Evolutionary conservation across 1,140 invertebrate species (phyloP), one percentile per base, ranked within the genome.

Genomic region (Asbolus verrucosus): DNA sequence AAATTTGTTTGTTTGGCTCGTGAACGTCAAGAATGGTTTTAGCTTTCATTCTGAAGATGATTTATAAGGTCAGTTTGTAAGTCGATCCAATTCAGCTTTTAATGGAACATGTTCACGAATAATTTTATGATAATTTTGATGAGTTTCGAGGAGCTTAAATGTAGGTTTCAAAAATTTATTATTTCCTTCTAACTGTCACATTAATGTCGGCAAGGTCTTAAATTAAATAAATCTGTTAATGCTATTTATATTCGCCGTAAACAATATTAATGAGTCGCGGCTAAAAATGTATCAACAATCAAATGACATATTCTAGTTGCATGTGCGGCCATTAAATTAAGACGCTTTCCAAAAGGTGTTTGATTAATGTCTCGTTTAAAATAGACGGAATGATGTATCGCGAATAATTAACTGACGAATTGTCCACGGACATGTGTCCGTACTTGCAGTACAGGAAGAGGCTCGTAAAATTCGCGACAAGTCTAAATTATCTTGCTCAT

Each of bases 141-240:
- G 19, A 54, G 6, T 27, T 54, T 54, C 14, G 6, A 27, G 6
- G 16, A 50, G n/a, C 6, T 9, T 54, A 54, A 54, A 54, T 16
- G 19, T 54, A 11, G 1, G 19, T 54, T 54, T 54, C 9, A 54
- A 54, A 54, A 54, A 54, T 54, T 54, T 54, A 54, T 54, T 54
- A 54, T 54, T 54, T 54, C 46, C 46, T 54, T 54, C 11, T 21
- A 54, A 54, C 46, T 54, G 46, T 54, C 46, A 54, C 46, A 54
- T 54, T 54, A 54, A 54, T 6, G 46, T 54, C 46, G 46, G 46
- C 46, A 54, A 54, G 46, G 19, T 54, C 46, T 27, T 54, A 54
- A 54, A 54, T 54, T 27, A 54, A 54, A 54, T 27, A 54, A 54
- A 27, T 54, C 46, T 54, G 21, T 54, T 54, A 54, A 27, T 54